Conservation (phyloP, 1,140 invertebrate genomes). For the Drosophila suzukii region DNA sequence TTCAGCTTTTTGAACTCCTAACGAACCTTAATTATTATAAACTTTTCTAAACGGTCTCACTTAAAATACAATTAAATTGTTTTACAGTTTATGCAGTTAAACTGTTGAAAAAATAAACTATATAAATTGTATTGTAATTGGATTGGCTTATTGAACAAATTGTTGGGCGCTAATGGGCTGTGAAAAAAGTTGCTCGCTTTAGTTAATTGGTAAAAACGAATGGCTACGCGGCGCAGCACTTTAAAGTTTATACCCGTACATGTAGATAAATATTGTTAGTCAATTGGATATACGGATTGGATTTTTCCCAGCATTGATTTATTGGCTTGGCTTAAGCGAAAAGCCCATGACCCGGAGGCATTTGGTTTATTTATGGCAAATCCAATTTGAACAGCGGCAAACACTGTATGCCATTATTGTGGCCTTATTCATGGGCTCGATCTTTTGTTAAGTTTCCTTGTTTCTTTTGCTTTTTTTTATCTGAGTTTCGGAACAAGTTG, state of each 20-base stretch:
- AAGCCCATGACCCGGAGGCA: not conserved
- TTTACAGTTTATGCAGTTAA: not conserved
- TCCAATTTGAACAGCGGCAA: constrained; percentile 7
- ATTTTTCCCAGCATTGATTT: not conserved
- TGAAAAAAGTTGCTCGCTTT: constrained; percentile 7
- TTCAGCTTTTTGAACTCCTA: too few species aligned
- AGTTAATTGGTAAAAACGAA: constrained; percentile 5
- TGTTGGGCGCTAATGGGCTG: constrained; percentile 27
- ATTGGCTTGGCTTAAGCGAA: constrained; percentile 3
- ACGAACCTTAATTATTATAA: not conserved
- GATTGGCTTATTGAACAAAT: constrained; percentile 25
- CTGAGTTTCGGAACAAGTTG: not conserved
- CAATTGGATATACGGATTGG: not conserved
- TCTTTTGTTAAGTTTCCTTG: not conserved
- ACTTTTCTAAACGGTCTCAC: constrained; percentile 1
- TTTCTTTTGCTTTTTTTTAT: not conserved
- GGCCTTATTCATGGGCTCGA: not conserved
- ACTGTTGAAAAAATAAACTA: not conserved
- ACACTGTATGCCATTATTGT: not conserved
- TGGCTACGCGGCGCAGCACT: not conserved
- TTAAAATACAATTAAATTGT: constrained; percentile 14
- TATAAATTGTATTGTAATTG: constrained; percentile 8
- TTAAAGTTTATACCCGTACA: not conserved
- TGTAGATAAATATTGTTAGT: not conserved
- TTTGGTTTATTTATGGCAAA: constrained; percentile 24